Base-by-base conservation (phyloP, 2,888 invertebrate species). In the Meta bourneti region DNA sequence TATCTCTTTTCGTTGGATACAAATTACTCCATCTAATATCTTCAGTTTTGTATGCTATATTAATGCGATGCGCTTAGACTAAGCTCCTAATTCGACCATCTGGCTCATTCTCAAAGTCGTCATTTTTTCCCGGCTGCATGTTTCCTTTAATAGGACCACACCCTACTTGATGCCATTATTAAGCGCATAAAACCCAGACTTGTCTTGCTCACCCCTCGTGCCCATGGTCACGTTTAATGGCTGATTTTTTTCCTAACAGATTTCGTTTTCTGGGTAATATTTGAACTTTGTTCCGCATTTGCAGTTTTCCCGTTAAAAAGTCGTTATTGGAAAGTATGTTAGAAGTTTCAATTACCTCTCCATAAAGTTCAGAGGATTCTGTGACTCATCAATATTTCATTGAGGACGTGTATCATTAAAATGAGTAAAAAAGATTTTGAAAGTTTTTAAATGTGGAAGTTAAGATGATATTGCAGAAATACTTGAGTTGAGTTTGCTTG, bases 131-230 rank as follows among this genome's bases (percentile, higher is more conserved):
- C 61, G 74, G 19, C n/a, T 75, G 6, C 54, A n/a, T 82, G 74
- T 54, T 70, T 49, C 75, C 54, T 75, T 84, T 91, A 91, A 91
- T 83, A 71, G 82, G 87, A 91, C 91, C 91, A 91, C 91, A 91
- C 91, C 91, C 91, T 61, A 61, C 61, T 49, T 79, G 83, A 83
- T 87, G 83, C 91, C 91, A 87, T 91, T 82, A 91, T 91, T 91
- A 91, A 82, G 86, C 20, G 49, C 78, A 88, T 87, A 91, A 91
- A 91, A 83, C 87, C 87, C 79, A 78, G 78, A 54, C 72, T 61
- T 20, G 52, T 75, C 69, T 71, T 54, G n/a, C 13, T 51, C 71
- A 16, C 16, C 34, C 48, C 16, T 79, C 90, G 87, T 91, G 91
- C 48, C 6, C 8, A n/a, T 34, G 69, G 82, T 91, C 91, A 91